A percentile compares a stretch with the other conserved stretches of the same genome.
Evolutionary conservation across 2,888 invertebrate species (phyloP).

Genomic region (Matsumyia berberina): DNA sequence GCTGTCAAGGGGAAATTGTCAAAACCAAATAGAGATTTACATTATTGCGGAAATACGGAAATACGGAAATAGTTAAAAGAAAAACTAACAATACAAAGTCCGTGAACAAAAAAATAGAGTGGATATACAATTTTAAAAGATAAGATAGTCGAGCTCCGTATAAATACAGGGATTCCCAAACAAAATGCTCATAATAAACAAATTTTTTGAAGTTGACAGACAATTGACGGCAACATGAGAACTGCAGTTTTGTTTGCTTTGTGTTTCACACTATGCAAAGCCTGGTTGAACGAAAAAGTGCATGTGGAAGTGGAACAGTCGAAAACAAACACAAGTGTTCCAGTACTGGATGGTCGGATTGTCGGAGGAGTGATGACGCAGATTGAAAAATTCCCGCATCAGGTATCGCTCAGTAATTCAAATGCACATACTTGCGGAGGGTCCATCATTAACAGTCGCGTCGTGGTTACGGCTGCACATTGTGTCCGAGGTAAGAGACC

Average conservation of each 20-base stretch:
- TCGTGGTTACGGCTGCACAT: constrained; percentile 51
- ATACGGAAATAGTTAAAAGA: not conserved
- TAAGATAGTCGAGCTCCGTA: constrained; percentile 17
- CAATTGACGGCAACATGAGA: constrained; percentile 9
- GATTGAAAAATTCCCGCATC: constrained; percentile 49
- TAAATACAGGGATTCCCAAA: constrained; percentile 23
- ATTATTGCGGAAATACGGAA: constrained; percentile 52
- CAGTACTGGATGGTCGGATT: constrained; percentile 46
- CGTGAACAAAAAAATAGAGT: not conserved
- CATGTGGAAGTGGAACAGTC: not conserved
- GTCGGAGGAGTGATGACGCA: constrained; percentile 33
- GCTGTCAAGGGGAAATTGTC: constrained; percentile 12
- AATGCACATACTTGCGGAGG: constrained; percentile 35
- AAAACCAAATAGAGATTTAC: constrained; percentile 16
- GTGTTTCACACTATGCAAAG: not conserved
- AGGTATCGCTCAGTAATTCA: constrained; percentile 35
- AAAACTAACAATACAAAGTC: constrained; percentile 17
- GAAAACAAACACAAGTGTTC: not conserved
- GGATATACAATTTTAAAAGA: not conserved
- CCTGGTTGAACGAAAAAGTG: not conserved
- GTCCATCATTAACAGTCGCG: constrained; percentile 24
- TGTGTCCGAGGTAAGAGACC: constrained; percentile 18
- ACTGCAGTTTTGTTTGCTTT: constrained; percentile 14
- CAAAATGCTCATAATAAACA: not conserved
- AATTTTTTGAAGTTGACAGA: not conserved